Base-by-base conservation (phyloP, 2,113 vertebrate genomes). In the Struthio camelus region DNA sequence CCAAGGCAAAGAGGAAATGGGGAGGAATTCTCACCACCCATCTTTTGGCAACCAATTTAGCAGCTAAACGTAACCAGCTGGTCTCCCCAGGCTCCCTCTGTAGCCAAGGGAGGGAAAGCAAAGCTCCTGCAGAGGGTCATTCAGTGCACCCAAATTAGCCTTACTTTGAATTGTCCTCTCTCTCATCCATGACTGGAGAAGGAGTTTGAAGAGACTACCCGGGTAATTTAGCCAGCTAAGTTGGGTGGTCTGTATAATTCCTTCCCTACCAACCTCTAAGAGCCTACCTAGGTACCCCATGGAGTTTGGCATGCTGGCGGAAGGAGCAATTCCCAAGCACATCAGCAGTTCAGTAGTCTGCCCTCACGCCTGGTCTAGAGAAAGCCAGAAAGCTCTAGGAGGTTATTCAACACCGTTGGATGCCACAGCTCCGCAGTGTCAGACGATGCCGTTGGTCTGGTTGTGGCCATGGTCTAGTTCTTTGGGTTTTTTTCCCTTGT, bases 1-100 rank as follows among this genome's bases (percentile, higher is more conserved):
- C 80, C 67, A 24, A 10, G 38, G 85, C 76, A 54, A 85, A 95
- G 76, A 83, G 67, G 76, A 93, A 93, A 32, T 0, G 2, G 67
- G 64, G 88, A 97, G 42, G 82, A 96, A 94, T 95, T 95, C 87
- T 94, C 90, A 90, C 96, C 94, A 96, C 93, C 93, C 96, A 96
- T 96, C 94, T 93, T 96, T 85, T 96, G 93, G 96, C 92, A 96
- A 90, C 54, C 92, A 94, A 93, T 97, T 96, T 91, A 97, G 93
- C 92, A 96, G 92, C 94, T 97, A 96, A 97, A 95, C 92, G 96
- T 78, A 96, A 97, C 93, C 96, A 96, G 96, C 94, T 96, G 96
- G 92, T 92, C 94, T 96, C 94, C 80, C 79, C 96, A 96, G 94
- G 92, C 82, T 95, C 79, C 85, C 82, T 96, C 94, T 95, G 92